These are phyloP conservation scores for Sesamia nonagrioides DNA, from an alignment of 1,140 invertebrate genomes.

Conservation along the genomic window DNA sequence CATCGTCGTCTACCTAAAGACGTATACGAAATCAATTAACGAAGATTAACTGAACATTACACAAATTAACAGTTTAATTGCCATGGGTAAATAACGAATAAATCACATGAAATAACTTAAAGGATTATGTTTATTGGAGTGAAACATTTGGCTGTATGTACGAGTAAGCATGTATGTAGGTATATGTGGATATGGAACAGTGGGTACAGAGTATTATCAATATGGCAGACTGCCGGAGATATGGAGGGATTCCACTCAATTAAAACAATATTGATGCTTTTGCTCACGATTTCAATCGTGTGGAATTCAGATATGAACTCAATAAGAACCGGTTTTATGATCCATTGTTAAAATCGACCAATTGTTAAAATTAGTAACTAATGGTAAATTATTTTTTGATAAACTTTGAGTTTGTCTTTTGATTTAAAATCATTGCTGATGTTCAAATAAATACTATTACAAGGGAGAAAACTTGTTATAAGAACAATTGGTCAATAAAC, in stretches of 20 bases:
- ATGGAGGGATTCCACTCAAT: neutral
- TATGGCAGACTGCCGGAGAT: neutral
- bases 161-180: no score
- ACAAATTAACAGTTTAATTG: constrained; percentile 24
- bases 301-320: no score
- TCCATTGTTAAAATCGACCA: no score
- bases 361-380: no score
- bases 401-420: no score
- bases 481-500: no score
- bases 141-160: neutral
- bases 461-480: no score
- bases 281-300: no score
- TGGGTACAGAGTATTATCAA: neutral
- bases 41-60: constrained; percentile 10
- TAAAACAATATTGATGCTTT: neutral
- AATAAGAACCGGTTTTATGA: no score
- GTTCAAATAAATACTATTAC: no score
- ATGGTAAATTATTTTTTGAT: no score
- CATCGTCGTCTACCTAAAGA: neutral
- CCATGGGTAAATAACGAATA: constrained; percentile 23
- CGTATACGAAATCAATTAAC: constrained; percentile 8
- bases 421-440: no score
- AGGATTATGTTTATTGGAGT: constrained; percentile 2
- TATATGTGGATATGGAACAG: neutral
- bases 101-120: constrained; percentile 37